These are phyloP conservation scores for Bungarus multicinctus DNA, from an alignment of 2,113 vertebrate genomes.

Conservation along the genomic window DNA sequence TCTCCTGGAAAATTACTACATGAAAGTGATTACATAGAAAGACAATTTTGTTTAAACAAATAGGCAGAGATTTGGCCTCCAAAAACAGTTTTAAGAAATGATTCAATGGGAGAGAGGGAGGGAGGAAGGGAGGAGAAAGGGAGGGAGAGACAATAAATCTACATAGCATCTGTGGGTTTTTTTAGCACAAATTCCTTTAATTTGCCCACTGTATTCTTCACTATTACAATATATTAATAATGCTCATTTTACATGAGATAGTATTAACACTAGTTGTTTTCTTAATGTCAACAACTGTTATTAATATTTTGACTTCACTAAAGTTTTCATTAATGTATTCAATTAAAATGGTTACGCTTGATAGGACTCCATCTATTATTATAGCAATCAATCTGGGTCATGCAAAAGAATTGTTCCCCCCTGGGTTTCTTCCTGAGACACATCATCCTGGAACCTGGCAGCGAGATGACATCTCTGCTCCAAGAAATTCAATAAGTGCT, in stretches of 20 bases:
- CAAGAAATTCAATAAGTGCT: neutral
- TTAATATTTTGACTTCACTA: neutral
- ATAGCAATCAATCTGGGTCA: neutral
- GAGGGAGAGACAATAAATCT: too few relatives aligned
- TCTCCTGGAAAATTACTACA: neutral
- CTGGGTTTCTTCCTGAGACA: neutral
- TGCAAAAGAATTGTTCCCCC: neutral
- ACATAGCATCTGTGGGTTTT: neutral
- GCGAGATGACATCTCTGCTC: neutral
- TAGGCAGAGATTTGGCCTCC: neutral
- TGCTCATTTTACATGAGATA: neutral
- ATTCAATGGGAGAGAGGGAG: neutral
- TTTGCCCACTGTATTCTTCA: neutral
- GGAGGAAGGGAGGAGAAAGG: too few relatives aligned
- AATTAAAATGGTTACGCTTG: neutral
- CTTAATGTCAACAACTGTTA: neutral
- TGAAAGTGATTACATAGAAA: neutral
- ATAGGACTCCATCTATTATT: neutral
- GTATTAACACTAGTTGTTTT: neutral
- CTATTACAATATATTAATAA: neutral
- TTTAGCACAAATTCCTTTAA: neutral
- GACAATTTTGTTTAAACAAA: neutral
- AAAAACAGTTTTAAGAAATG: neutral
- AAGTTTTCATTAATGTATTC: neutral
- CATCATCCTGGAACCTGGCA: neutral